Evolutionary conservation across 1,140 invertebrate species (phyloP).

Genomic region (Heterodera carotae): DNA sequence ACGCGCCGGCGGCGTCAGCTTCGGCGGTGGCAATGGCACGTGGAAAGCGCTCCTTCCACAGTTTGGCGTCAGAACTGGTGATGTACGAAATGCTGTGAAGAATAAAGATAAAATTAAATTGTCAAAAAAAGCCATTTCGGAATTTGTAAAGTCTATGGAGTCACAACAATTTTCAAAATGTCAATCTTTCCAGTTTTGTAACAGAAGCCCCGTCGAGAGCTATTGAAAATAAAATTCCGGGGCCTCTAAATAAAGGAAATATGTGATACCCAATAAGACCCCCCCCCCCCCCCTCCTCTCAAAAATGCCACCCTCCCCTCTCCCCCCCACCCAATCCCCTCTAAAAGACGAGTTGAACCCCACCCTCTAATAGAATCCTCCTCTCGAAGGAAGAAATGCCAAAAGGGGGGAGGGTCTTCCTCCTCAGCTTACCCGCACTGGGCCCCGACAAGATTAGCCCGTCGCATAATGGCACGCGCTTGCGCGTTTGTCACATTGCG

Average conservation of each 20-base stretch:
- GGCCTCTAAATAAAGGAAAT: no score
- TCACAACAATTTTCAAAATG: background rate
- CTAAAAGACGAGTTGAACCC: no score
- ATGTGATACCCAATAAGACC: no score
- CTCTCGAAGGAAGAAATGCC: background rate
- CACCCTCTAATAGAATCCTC: no score
- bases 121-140: background rate
- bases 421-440: conserved; percentile 68
- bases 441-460: conserved; percentile 71
- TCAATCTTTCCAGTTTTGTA: no score
- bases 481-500: conserved; percentile 72
- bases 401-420: no score
- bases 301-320: no score
- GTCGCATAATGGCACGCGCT: conserved; percentile 72
- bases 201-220: no score
- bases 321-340: no score
- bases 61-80: conserved; percentile 68
- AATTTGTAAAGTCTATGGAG: conserved; percentile 13
- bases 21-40: conserved; percentile 36
- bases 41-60: conserved; percentile 64
- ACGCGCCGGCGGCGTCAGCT: background rate
- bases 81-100: conserved; percentile 70
- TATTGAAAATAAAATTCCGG: no score
- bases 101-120: background rate
- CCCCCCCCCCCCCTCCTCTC: no score